Conservation (phyloP, 1,140 invertebrate species). For the Diabrotica undecimpunctata region DNA sequence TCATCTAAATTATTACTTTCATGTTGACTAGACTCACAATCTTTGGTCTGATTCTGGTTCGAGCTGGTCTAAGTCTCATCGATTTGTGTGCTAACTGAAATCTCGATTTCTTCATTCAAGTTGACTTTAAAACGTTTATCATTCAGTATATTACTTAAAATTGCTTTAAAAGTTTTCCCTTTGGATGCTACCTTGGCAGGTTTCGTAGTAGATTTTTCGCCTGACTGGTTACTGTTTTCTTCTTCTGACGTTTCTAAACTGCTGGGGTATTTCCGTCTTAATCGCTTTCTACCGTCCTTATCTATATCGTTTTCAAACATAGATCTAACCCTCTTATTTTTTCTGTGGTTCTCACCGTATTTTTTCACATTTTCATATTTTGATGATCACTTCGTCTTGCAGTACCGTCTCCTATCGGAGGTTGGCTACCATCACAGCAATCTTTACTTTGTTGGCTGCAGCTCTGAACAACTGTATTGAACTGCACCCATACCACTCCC, state of each 20-base stretch:
- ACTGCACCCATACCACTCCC: too few species aligned
- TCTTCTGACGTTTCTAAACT: constrained; percentile 9
- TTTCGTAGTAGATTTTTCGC: constrained; percentile 3
- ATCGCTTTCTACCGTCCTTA: not conserved
- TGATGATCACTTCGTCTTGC: too few species aligned
- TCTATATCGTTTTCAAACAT: constrained; percentile 24
- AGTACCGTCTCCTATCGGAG: too few species aligned
- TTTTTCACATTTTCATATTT: too few species aligned
- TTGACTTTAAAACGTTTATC: constrained; percentile 30
- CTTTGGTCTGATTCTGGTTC: too few species aligned
- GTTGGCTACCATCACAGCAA: too few species aligned
- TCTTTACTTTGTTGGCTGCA: too few species aligned
- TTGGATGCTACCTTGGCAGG: not conserved
- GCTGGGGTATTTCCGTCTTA: not conserved
- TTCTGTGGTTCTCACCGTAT: constrained; percentile 33
- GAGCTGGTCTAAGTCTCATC: too few species aligned
- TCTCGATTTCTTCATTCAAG: constrained; percentile 7
- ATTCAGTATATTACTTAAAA: constrained; percentile 35
- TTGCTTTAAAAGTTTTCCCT: constrained; percentile 31
- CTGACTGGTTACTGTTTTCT: constrained; percentile 4
- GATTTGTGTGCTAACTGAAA: constrained; percentile 1
- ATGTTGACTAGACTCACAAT: too few species aligned
- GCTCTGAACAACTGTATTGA: too few species aligned
- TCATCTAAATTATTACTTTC: too few species aligned
- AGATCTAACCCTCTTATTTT: constrained; percentile 22